A percentile compares a stretch with the other conserved stretches of the same genome.
Conservation (phyloP, 1,140 invertebrate genomes). For the Wiebesia pumilae region DNA sequence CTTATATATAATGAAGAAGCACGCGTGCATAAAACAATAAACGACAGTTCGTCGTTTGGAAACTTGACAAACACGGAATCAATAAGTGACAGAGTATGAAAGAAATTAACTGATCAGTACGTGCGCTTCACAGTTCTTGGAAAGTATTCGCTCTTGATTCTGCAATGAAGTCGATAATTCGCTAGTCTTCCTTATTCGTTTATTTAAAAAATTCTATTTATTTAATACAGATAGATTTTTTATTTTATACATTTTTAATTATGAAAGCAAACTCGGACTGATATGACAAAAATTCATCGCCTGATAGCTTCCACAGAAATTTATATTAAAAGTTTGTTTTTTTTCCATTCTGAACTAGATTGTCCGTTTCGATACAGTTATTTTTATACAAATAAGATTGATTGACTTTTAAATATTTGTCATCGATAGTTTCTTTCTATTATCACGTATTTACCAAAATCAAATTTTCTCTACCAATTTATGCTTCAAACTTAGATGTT, state of each 20-base stretch:
- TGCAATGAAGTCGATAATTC: not conserved
- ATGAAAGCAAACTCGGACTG: not conserved
- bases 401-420: too few species aligned
- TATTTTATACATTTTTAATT: too few species aligned
- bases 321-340: too few species aligned
- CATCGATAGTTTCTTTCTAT: too few species aligned
- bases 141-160: not conserved
- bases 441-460: too few species aligned
- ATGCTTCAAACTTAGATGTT: too few species aligned
- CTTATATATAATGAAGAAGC: not conserved
- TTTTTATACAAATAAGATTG: too few species aligned
- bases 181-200: not conserved
- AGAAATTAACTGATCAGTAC: constrained; percentile 21
- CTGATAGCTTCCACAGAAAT: too few species aligned
- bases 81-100: constrained; percentile 13
- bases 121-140: not conserved
- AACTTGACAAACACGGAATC: constrained; percentile 17
- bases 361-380: too few species aligned
- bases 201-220: not conserved
- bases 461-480: too few species aligned
- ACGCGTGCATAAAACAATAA: constrained; percentile 15
- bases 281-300: not conserved
- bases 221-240: not conserved
- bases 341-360: too few species aligned
- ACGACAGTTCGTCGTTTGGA: not conserved